Evolutionary conservation across 1,140 invertebrate species (phyloP), one percentile per base, ranked within the genome.

Genomic region (Apis florea): DNA sequence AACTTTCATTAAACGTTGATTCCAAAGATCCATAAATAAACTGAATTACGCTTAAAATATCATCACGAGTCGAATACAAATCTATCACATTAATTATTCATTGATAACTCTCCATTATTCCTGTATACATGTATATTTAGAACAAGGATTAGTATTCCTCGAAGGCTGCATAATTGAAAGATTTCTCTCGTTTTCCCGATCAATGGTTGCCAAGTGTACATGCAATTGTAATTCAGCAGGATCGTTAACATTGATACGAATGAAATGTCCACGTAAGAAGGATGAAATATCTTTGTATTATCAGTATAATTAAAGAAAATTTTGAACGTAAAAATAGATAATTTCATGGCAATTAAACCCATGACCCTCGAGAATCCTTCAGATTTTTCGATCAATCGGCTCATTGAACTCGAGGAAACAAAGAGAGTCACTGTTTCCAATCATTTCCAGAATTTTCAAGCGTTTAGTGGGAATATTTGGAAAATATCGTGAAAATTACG

Each of bases 221-320:
- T 40, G 31, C 31, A 40, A 40, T 40, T 40, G 47, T 58, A 69
- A 17, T 13, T 13, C 1, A n/a, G n/a, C 6, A 17, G 66, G 66
- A 26, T 58, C 70, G 79, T 84, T 80, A 85, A 61, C 66, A 53
- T 59, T 6, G 49, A 15, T 13, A 13, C 31, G 47, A 68, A 81
- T 81, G 73, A 84, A 84, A 85, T 71, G 54, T 58, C 19, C 63
- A 51, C 58, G 70, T 51, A 63, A 15, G 2, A 64, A 1, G 24
- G 13, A 53, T n/a, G 47, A 78, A 31, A 63, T 54, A 31, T 21
- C 47, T 49, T 53, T 24, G 31, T 49, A 51, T 54, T 83, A 63
- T 54, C 58, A 74, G 77, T 89, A n/a, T n/a, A 90, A 90, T 89
- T 90, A 89, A 76, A 70, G 75, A 89, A 90, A 83, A 87, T 88